Base-by-base conservation (phyloP, 1,140 invertebrate genomes). In the Philopotamus ludificatus region DNA sequence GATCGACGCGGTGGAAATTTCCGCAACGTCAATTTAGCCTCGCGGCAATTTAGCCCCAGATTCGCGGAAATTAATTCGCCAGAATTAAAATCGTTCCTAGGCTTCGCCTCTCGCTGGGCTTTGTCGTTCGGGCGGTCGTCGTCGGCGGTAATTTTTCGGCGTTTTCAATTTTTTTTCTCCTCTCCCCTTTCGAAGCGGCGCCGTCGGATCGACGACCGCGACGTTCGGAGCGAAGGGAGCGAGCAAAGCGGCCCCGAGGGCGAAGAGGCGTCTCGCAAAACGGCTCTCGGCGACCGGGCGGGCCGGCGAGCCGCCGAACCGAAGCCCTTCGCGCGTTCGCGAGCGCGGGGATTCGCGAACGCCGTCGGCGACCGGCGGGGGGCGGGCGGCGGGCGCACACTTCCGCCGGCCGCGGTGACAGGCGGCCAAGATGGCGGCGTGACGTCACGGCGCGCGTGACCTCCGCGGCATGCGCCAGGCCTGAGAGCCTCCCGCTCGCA, bases 361-460 rank as follows among this genome's bases (percentile, higher is more conserved):
- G 34, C n/a, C 34, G 34, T 8, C 34, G 34, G 18, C 44, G 44
- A 16, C 34, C 28, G 15, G 28, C 54, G 3, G 21, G 16, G 54
- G 21, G 9, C 39, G n/a, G 39, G 39, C 12, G 25, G 21, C 16
- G 21, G 21, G 3, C 9, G 15, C 9, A 22, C 47, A 47, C 57
- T 42, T 41, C 57, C 57, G 57, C 42, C 39, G 23, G 57, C 57
- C 21, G 57, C 42, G 57, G 26, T 47, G 57, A 60, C 57, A 28
- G 57, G 57, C 44, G 7, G 44, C 57, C 57, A 60, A 60, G 28
- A 60, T 60, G 57, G 57, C 57, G 41, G 57, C 57, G 57, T 60
- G 57, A 60, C 57, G 57, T 60, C 57, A 60, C 57, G 21, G 42
- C 57, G 57, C 57, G 57, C 57, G 57, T 47, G 57, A 60, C 39